phyloP scores from a whole-genome alignment of 2,113 vertebrate genomes.

The Muscicapa adusta region DNA sequence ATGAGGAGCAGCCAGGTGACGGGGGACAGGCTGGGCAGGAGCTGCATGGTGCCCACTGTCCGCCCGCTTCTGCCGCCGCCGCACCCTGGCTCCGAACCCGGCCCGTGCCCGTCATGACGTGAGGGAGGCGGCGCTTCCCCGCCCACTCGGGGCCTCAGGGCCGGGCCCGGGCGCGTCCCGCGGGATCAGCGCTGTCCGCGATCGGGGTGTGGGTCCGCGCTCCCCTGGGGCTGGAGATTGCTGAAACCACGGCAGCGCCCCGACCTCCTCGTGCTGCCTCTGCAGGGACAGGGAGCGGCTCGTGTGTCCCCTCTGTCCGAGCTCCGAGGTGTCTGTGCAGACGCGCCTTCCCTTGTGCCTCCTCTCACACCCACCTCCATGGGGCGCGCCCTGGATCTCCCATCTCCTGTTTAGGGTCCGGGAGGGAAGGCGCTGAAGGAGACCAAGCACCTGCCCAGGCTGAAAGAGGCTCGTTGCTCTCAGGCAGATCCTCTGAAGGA shows the following conservation, averaged over 20 bases:
- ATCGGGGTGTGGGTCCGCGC: accelerated
- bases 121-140: background rate
- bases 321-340: accelerated
- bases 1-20: slow-evolving; percentile 66
- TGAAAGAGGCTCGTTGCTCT: background rate
- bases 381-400: no score
- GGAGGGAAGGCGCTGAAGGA: background rate
- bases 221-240: background rate
- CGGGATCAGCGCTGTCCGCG: accelerated
- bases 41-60: background rate
- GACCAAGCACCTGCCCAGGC: background rate
- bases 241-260: background rate
- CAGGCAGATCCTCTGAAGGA: background rate
- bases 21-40: slow-evolving; percentile 27
- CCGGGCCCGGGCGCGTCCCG: accelerated
- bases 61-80: background rate
- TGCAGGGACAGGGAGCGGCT: background rate
- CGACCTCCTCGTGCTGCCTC: background rate
- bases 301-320: no score
- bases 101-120: background rate
- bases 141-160: background rate
- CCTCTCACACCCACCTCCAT: accelerated
- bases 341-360: background rate
- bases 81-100: background rate
- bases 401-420: background rate